phyloP scores from a whole-genome alignment of 2,113 vertebrate species.

The Eurystomus gularis region DNA sequence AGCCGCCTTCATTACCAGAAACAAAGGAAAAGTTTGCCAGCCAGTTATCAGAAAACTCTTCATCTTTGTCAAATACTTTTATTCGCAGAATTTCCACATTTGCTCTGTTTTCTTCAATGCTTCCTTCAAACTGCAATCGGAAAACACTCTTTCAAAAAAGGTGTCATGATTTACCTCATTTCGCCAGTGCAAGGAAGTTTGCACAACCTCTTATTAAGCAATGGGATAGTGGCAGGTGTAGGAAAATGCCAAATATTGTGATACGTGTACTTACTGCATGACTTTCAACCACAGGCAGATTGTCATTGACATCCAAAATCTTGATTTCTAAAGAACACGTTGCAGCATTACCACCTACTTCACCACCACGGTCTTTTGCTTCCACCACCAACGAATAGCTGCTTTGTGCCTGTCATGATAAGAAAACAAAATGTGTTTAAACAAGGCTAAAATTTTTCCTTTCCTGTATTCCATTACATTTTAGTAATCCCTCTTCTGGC shows the following conservation, averaged over 20 bases:
- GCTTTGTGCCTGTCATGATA: conserved; percentile 62
- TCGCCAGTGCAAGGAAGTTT: neutral
- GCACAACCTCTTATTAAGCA: neutral
- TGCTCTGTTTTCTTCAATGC: conserved; percentile 84
- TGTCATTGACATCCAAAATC: conserved; percentile 83
- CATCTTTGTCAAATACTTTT: conserved; percentile 82
- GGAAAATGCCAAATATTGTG: neutral
- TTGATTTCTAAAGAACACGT: conserved; percentile 72
- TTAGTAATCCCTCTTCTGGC: neutral
- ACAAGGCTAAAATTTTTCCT: neutral
- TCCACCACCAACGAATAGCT: conserved; percentile 75
- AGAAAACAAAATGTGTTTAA: neutral
- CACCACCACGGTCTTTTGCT: conserved; percentile 72
- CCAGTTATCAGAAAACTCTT: conserved; percentile 88
- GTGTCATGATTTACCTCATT: neutral
- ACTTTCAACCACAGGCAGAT: conserved; percentile 71
- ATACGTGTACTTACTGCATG: conserved; percentile 50
- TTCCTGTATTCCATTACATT: neutral
- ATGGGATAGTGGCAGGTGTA: neutral
- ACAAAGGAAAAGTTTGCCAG: conserved; percentile 82
- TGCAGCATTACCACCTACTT: conserved; percentile 16
- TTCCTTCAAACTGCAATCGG: conserved; percentile 80
- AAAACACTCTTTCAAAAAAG: neutral
- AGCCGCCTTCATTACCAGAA: conserved; percentile 87
- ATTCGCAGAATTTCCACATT: conserved; percentile 85